These are phyloP conservation scores for Gobio gobio DNA, from an alignment of 2,113 vertebrate genomes.

Conservation along the genomic window DNA sequence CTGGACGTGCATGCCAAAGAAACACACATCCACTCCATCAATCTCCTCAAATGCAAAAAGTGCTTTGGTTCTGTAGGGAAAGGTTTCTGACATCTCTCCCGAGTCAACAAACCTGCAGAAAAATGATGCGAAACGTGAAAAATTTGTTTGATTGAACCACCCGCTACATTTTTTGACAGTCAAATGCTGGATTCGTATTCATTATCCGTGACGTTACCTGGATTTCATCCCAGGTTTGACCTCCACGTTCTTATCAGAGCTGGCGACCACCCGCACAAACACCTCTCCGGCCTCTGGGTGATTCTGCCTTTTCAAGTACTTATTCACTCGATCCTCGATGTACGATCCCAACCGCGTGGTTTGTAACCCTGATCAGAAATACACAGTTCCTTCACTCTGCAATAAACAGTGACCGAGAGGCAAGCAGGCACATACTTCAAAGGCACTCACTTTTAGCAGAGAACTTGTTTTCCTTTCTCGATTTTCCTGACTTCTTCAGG, in stretches of 20 bases:
- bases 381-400: background rate
- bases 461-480: constrained; percentile 97
- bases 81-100: constrained; percentile 92
- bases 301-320: constrained; percentile 95
- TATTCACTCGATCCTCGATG: constrained; percentile 96
- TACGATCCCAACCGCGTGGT: constrained; percentile 91
- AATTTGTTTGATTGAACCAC: too few species aligned
- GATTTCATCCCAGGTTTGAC: constrained; percentile 98
- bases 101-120: constrained; percentile 90
- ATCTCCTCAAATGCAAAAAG: constrained; percentile 99
- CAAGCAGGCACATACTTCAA: background rate
- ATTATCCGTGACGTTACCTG: constrained; percentile 73
- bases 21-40: constrained; percentile 95
- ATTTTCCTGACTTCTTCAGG: constrained; percentile 92
- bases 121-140: too few species aligned
- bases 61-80: constrained; percentile 98
- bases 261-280: constrained; percentile 95
- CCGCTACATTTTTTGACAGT: background rate
- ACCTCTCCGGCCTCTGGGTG: constrained; percentile 96
- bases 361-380: constrained; percentile 82
- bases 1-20: constrained; percentile 98
- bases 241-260: constrained; percentile 96
- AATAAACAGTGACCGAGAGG: background rate
- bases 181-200: background rate
- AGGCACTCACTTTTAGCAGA: constrained; percentile 91